Conservation (phyloP, 53 echinoderm and acorn worm genomes). For the Zoroaster sp. region DNA sequence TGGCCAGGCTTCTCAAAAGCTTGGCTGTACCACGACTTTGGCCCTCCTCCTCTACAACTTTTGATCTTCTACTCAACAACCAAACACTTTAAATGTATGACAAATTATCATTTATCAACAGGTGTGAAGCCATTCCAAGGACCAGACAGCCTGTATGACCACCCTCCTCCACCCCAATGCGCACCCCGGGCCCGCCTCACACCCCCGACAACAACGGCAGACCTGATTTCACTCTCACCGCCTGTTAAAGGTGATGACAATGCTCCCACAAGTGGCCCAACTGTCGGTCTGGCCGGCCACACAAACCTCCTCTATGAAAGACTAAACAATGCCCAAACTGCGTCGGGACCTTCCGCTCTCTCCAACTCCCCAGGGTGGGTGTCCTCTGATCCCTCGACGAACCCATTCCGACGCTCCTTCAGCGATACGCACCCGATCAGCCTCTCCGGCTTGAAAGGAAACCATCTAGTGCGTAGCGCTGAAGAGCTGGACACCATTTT, state of each 20-base stretch:
- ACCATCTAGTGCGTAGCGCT: slow-evolving; percentile 2
- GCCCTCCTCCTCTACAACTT: no score
- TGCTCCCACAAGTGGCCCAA: neutral
- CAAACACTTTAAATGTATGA: no score
- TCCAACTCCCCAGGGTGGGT: neutral
- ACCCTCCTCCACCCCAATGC: slow-evolving; percentile 50
- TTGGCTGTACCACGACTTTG: no score
- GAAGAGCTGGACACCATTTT: slow-evolving; percentile 20
- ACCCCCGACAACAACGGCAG: slow-evolving; percentile 28
- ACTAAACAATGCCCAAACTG: slow-evolving; percentile 54
- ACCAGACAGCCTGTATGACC: slow-evolving; percentile 21
- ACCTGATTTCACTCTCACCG: slow-evolving; percentile 13
- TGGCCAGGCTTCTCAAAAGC: no score
- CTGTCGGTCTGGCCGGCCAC: slow-evolving; percentile 28
- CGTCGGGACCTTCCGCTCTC: slow-evolving; percentile 8
- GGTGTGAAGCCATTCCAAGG: neutral
- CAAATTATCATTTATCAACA: neutral
- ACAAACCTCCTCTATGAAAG: slow-evolving; percentile 69
- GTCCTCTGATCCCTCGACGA: neutral
- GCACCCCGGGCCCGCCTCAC: slow-evolving; percentile 38
- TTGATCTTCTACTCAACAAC: no score
- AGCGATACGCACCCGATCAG: slow-evolving; percentile 56
- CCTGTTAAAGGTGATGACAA: slow-evolving; percentile 34
- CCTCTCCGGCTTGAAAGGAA: slow-evolving; percentile 1
- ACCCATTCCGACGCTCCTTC: slow-evolving; percentile 85